Evolutionary conservation across 2,797 vertebrate species (phyloP), one percentile per base, ranked within the genome.

Genomic region (Hippoglossus hippoglossus): DNA sequence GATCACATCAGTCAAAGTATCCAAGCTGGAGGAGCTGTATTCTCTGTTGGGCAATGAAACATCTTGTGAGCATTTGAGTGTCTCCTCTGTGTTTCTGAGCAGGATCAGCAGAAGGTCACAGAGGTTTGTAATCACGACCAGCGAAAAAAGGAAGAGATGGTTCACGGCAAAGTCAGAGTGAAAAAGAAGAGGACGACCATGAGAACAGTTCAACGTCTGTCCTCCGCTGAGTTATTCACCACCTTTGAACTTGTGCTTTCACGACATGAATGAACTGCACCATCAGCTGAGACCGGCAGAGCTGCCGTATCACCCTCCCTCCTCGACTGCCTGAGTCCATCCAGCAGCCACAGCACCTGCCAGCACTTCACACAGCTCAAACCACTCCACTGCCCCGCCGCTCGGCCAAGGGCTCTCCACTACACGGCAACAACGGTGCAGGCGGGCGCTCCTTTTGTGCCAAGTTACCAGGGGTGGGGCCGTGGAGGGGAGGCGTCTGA

Each of bases 291-390:
- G 49, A 56, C 0, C n/a, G 28, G 6, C 50, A 2, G 15, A 44
- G 41, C 41, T 21, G 67, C 59, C 50, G 61, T 59, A n/a, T 16
- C 0, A 41, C 25, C 65, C 54, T 46, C 50, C 34, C 59, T 47
- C 46, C 4, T 34, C 0, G 39, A 13, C 26, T 52, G 41, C 22
- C 26, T 46, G 59, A 1, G 44, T 63, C 58, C 61, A 1, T 51
- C 71, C 50, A 58, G 67, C 79, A 65, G 67, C 79, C 46, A 6
- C 63, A 71, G 60, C 79, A 85, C 65, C 84, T 88, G 86, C 83
- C 82, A 73, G 78, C 73, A 62, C 84, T 89, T 83, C 80, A 84
- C 71, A 51, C 82, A 25, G 77, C 79, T 69, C 67, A 34, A 44
- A 59, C 60, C 79, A 67, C 86, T 82, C 72, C 18, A 49, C 64